Evolutionary conservation across 2,797 vertebrate species (phyloP).

Genomic region (Gallinago nigripennis): DNA sequence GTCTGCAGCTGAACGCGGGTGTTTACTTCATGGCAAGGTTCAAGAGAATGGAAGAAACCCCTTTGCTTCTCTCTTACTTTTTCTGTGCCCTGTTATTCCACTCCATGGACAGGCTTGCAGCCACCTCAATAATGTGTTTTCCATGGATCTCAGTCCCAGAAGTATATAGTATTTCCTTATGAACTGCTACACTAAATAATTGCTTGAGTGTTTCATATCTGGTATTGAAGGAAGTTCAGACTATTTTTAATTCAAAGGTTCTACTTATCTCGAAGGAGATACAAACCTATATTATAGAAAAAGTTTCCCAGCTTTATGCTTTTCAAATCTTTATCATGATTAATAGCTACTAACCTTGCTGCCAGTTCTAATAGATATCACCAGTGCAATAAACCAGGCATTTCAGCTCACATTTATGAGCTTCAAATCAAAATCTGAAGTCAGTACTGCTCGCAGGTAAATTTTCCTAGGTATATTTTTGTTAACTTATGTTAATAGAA

Average conservation of each 20-base stretch:
- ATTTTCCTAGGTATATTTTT: background rate
- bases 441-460: background rate
- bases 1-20: background rate
- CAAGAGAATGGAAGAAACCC: accelerated
- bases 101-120: background rate
- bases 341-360: background rate
- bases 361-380: background rate
- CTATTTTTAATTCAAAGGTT: background rate
- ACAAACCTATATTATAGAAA: background rate
- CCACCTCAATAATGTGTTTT: accelerated
- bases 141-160: background rate
- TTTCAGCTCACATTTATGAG: background rate
- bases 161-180: background rate
- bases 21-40: background rate
- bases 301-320: background rate
- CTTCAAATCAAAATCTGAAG: background rate
- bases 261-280: background rate
- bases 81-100: background rate
- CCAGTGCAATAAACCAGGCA: background rate
- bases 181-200: background rate
- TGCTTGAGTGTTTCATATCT: background rate
- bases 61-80: background rate
- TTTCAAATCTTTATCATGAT: background rate
- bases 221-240: background rate
- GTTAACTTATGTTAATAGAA: background rate